phyloP scores from a whole-genome alignment of 2,888 invertebrate genomes.

The Drosophila meridiana region DNA sequence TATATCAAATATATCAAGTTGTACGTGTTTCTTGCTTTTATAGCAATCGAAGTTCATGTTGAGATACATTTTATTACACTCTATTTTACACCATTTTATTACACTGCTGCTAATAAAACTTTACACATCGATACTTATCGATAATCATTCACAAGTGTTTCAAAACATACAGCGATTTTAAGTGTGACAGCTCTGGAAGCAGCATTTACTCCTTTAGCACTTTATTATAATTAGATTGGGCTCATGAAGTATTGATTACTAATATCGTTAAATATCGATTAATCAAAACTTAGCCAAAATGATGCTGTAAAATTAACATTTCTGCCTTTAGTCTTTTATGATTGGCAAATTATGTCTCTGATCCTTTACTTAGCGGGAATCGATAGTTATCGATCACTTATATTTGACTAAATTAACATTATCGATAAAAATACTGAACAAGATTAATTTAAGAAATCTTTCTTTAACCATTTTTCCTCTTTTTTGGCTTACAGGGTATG shows the following conservation, averaged over 20 bases:
- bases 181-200: neutral
- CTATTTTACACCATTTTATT: too few relatives aligned
- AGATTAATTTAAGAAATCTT: neutral
- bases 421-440: neutral
- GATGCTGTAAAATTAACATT: too few relatives aligned
- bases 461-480: rapidly evolving
- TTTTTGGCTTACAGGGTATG: conserved; percentile 16
- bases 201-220: too few relatives aligned
- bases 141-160: too few relatives aligned
- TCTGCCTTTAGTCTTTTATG: neutral
- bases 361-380: neutral
- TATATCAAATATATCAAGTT: neutral
- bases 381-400: neutral
- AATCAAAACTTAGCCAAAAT: neutral
- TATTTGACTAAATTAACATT: neutral
- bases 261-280: neutral
- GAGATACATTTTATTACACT: neutral
- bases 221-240: neutral
- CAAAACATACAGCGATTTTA: neutral
- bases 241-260: neutral
- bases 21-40: too few relatives aligned
- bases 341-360: neutral
- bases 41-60: neutral
- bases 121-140: neutral
- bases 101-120: neutral